Percentiles rank a stretch among this genome's conserved stretches.
These are phyloP conservation scores for Erpetoichthys calabaricus DNA, from an alignment of 2,797 vertebrate genomes.

Conservation along the genomic window DNA sequence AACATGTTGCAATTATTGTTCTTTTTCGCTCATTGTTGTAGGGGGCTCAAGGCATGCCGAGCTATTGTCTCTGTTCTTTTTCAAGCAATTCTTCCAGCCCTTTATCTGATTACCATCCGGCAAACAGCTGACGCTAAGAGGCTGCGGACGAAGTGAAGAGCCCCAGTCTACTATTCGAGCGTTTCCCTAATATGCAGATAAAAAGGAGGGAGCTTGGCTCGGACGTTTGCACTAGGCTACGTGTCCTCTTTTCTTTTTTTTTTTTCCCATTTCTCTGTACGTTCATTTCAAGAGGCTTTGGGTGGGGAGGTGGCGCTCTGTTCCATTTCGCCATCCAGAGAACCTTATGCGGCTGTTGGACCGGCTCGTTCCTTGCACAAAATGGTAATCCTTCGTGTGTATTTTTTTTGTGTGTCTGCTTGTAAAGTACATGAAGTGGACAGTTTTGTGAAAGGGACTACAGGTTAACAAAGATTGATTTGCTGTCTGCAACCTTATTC, in stretches of 20 bases:
- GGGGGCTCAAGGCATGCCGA: constrained; percentile 39
- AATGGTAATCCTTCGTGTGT: too few species aligned
- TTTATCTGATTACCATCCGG: constrained; percentile 70
- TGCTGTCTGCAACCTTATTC: too few species aligned
- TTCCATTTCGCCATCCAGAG: too few species aligned
- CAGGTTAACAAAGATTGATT: too few species aligned
- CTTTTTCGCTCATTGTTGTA: constrained; percentile 33
- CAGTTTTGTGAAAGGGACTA: too few species aligned
- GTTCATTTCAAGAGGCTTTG: too few species aligned
- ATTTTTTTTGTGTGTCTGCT: too few species aligned
- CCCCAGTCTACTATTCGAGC: constrained; percentile 56
- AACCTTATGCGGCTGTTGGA: too few species aligned
- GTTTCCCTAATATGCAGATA: constrained; percentile 58
- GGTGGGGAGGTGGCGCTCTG: too few species aligned
- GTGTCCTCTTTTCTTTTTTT: constrained; percentile 15
- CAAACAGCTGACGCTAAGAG: constrained; percentile 67
- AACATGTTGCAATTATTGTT: constrained; percentile 38
- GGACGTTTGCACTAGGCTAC: neutral
- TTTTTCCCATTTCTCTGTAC: constrained; percentile 12
- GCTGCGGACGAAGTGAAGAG: constrained; percentile 60
- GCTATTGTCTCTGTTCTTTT: constrained; percentile 48
- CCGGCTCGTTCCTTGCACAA: too few species aligned
- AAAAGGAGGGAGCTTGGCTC: constrained; percentile 44
- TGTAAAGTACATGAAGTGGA: too few species aligned
- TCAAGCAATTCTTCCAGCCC: constrained; percentile 54